phyloP scores from a whole-genome alignment of 2,113 vertebrate genomes.

The Entomyzon cyanotis region DNA sequence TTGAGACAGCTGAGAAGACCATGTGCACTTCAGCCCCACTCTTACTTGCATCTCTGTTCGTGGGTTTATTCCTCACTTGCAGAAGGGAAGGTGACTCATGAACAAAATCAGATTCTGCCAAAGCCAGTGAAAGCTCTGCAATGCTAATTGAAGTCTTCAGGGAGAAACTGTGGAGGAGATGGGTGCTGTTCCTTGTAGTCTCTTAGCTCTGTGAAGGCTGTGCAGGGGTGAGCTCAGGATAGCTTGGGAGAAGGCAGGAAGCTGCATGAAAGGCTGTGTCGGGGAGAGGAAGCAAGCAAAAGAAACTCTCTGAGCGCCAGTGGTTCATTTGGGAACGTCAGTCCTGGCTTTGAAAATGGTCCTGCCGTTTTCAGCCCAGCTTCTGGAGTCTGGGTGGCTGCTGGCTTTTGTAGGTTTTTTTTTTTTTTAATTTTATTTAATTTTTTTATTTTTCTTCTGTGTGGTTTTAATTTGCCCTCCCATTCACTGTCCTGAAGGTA shows the following conservation, averaged over 20 bases:
- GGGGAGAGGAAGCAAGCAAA: background rate
- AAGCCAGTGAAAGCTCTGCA: fast-evolving
- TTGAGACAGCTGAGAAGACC: background rate
- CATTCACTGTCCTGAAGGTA: background rate
- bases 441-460: background rate
- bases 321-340: background rate
- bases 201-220: background rate
- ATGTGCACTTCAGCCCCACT: background rate
- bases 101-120: background rate
- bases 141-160: background rate
- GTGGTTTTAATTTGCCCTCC: background rate
- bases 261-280: background rate
- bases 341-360: background rate
- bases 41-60: background rate
- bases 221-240: background rate
- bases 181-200: background rate
- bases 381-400: background rate
- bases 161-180: background rate
- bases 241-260: background rate
- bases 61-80: background rate
- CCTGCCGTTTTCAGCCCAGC: background rate
- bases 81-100: background rate
- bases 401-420: background rate
- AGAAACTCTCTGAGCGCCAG: background rate
- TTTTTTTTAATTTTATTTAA: background rate